Evolutionary conservation across 2,888 invertebrate genomes (phyloP).

Genomic region (Philonicus albiceps): DNA sequence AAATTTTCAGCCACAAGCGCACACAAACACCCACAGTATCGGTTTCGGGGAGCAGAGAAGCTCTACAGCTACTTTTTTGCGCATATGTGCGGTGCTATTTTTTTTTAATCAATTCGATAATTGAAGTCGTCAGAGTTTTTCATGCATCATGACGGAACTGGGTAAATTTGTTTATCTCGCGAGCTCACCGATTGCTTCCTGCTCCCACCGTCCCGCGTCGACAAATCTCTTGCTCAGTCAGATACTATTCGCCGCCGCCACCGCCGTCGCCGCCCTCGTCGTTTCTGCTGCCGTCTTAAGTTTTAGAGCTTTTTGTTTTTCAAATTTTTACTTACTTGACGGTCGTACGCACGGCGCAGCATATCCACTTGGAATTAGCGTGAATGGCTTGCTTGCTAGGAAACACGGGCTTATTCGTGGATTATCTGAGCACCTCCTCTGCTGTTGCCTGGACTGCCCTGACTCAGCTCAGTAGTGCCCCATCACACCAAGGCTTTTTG

Average conservation of each 20-base stretch:
- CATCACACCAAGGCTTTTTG: not conserved
- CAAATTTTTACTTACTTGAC: not conserved
- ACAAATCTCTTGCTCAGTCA: not conserved
- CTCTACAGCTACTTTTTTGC: not conserved
- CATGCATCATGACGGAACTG: not conserved
- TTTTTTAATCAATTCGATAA: not conserved
- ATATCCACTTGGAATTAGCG: not conserved
- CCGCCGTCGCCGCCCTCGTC: not conserved
- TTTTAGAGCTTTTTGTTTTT: not conserved
- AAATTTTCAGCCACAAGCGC: not conserved
- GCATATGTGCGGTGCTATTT: not conserved
- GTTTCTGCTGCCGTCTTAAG: not conserved
- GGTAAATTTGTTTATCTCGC: not conserved
- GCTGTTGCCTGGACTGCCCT: not conserved
- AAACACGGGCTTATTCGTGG: not conserved
- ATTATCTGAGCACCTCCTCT: not conserved
- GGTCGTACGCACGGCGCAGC: not conserved
- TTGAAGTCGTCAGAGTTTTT: not conserved
- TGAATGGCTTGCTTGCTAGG: not conserved
- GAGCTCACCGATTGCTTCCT: not conserved
- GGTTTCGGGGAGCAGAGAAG: not conserved
- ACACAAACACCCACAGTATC: not conserved
- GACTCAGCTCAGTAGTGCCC: not conserved
- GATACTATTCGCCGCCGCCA: not conserved
- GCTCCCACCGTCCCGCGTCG: not conserved